A percentile compares a stretch with the other conserved stretches of the same genome.
Evolutionary conservation across 2,888 invertebrate species (phyloP).

Genomic region (Drosophila diplacantha): DNA sequence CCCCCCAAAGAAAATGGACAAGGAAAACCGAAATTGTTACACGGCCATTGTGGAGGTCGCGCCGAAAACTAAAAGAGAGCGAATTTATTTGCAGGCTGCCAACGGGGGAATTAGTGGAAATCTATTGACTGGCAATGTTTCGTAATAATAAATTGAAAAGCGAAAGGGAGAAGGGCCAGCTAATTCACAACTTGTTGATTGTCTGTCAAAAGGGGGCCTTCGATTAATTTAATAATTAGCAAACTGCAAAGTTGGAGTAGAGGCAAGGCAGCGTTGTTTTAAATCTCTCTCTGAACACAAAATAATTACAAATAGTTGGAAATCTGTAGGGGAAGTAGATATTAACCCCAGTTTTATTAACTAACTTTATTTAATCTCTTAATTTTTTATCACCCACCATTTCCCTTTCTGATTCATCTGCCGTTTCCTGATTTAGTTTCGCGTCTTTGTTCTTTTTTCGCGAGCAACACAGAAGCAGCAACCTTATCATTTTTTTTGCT

Average conservation of each 20-base stretch:
- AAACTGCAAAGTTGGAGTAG: not conserved
- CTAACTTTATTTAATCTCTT: not conserved
- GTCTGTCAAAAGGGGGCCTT: not conserved
- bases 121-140: constrained; percentile 33
- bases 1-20: constrained; percentile 4
- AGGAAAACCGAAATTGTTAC: constrained; percentile 64
- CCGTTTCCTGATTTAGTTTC: not conserved
- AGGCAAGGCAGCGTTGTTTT: not conserved
- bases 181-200: constrained; percentile 59
- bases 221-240: not conserved
- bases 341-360: not conserved
- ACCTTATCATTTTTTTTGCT: constrained; percentile 14
- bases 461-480: constrained; percentile 19
- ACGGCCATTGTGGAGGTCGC: constrained; percentile 71
- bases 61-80: constrained; percentile 45
- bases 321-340: not conserved
- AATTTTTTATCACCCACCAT: too few relatives aligned
- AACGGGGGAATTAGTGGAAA: constrained; percentile 27
- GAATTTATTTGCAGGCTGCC: constrained; percentile 52
- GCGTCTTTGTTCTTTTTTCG: not conserved
- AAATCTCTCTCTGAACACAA: not conserved
- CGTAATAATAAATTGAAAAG: constrained; percentile 32
- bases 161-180: constrained; percentile 9
- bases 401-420: not conserved
- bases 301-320: not conserved